phyloP scores from a whole-genome alignment of 2,888 invertebrate species.

The Laspeyria flexula region DNA sequence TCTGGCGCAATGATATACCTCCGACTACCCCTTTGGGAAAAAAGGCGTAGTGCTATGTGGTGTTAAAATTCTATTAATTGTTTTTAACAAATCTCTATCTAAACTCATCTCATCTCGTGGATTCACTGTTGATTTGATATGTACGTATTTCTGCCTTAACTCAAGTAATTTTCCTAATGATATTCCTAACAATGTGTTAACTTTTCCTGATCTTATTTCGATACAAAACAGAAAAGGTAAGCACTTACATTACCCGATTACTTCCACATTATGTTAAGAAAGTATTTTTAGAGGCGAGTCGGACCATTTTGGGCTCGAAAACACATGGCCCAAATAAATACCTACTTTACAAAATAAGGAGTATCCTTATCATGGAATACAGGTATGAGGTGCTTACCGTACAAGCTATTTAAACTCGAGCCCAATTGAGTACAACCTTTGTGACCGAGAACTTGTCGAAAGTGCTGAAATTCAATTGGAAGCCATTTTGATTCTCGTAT shows the following conservation, averaged over 20 bases:
- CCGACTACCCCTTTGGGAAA: no score
- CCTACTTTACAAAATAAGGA: neutral
- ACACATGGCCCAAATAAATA: neutral
- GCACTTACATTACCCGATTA: neutral
- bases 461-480: slow-evolving; percentile 55
- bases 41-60: no score
- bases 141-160: no score
- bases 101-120: no score
- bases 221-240: neutral
- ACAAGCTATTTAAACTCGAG: slow-evolving; percentile 21
- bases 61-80: no score
- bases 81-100: no score
- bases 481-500: slow-evolving; percentile 54
- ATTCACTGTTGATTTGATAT: no score
- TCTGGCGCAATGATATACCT: no score
- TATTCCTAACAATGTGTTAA: neutral
- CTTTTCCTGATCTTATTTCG: neutral
- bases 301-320: neutral
- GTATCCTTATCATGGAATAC: neutral
- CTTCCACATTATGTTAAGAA: neutral
- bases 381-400: slow-evolving; percentile 6
- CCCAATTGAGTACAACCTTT: slow-evolving; percentile 29
- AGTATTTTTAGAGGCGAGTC: neutral
- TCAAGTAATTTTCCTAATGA: neutral
- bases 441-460: slow-evolving; percentile 40